These are phyloP conservation scores for Dinoponera quadriceps DNA, from an alignment of 1,140 invertebrate genomes.

Conservation along the genomic window DNA sequence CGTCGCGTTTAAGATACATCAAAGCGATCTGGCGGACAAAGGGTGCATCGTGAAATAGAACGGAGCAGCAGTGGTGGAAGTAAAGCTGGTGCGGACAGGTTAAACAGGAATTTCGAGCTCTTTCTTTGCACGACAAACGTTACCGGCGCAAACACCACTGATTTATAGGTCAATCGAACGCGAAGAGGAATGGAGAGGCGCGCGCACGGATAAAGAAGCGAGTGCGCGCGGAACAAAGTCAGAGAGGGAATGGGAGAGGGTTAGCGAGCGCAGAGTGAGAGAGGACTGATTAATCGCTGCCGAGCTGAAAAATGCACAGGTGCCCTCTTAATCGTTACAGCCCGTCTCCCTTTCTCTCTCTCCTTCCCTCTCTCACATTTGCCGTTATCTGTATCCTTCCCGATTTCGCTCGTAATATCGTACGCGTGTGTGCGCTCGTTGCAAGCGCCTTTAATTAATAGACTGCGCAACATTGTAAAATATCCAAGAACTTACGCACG, in stretches of 20 bases:
- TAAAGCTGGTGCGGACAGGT: slow-evolving; percentile 56
- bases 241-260: slow-evolving; percentile 1
- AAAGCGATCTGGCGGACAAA: slow-evolving; percentile 42
- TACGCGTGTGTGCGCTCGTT: slow-evolving; percentile 4
- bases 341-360: not conserved
- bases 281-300: slow-evolving; percentile 65
- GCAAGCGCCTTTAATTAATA: slow-evolving; percentile 32
- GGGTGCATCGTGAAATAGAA: slow-evolving; percentile 38
- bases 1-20: slow-evolving; percentile 47
- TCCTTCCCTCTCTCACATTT: not conserved
- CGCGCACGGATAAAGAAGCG: not conserved
- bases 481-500: too few species aligned
- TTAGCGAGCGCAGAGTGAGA: slow-evolving; percentile 43
- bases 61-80: slow-evolving; percentile 3
- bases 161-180: slow-evolving; percentile 70
- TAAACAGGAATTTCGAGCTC: slow-evolving; percentile 69
- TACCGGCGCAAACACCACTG: slow-evolving; percentile 62
- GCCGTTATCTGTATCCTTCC: not conserved
- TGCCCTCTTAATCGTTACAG: slow-evolving; percentile 47
- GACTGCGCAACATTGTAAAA: not conserved
- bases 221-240: slow-evolving; percentile 32
- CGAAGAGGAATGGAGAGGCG: slow-evolving; percentile 27
- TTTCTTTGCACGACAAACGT: slow-evolving; percentile 62
- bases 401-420: slow-evolving; percentile 8
- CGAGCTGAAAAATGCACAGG: slow-evolving; percentile 63